These are phyloP conservation scores for Cheirogaleus medius DNA, from an alignment of 2,113 vertebrate genomes.

Conservation along the genomic window DNA sequence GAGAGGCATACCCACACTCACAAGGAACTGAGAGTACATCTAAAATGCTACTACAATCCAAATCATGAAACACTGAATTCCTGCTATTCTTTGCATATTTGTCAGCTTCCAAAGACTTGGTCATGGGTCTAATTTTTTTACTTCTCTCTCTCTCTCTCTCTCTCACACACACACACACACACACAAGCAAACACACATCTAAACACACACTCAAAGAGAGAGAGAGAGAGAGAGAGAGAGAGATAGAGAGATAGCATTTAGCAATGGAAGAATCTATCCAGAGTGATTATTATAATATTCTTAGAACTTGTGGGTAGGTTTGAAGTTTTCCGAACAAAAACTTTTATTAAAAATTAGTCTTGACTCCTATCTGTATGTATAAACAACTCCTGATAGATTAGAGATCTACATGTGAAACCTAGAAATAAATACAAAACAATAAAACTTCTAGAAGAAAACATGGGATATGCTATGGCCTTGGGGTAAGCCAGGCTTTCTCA, in stretches of 20 bases:
- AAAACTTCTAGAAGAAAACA: background rate
- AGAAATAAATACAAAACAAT: background rate
- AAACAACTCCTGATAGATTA: background rate
- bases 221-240: background rate
- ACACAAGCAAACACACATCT: background rate
- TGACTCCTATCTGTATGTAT: background rate
- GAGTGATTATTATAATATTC: background rate
- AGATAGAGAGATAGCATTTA: background rate
- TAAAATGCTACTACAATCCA: background rate
- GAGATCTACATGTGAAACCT: background rate
- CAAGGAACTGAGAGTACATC: background rate
- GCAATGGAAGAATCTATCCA: background rate
- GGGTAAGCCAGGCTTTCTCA: background rate
- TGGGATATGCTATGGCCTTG: background rate
- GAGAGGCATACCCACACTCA: fast-evolving
- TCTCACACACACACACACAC: background rate
- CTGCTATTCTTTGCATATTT: background rate
- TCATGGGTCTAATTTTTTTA: background rate
- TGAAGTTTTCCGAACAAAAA: background rate
- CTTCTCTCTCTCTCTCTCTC: background rate
- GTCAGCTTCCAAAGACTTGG: background rate
- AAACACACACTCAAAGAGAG: background rate
- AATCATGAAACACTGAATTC: background rate
- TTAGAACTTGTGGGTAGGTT: background rate
- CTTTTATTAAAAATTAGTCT: conserved; percentile 7